Evolutionary conservation across 2,888 invertebrate species (phyloP), one percentile per base, ranked within the genome.

Genomic region (Ctena decussata): DNA sequence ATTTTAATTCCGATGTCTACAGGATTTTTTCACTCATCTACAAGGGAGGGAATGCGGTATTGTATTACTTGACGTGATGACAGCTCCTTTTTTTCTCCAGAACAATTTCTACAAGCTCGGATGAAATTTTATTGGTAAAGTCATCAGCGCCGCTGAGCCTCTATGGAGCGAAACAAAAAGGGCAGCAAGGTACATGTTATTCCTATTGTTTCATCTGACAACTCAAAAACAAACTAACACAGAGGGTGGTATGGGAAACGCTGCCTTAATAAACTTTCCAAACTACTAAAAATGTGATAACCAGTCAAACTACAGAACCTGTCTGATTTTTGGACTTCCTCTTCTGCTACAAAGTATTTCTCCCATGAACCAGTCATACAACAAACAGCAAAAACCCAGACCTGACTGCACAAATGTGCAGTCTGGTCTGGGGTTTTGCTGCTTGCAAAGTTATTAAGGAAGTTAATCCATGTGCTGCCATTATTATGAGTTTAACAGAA

Each of bases 161-260:
- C 65, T 35, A 65, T 65, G 65, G 65, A 65, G 65, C 65, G 65
- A 65, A 65, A 65, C 65, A 35, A 65, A 65, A 65, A 65, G 65
- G 65, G 35, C 65, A 65, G 21, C 15, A 35, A 65, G 65, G 11
- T 46, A 65, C 76, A 53, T 60, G 77, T 71, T 53, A 77, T 75
- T 53, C 53, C 65, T 69, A 75, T 82, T 76, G 71, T 53, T 65
- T 73, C 85, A 77, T 85, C 85, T 75, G 76, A 76, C 82, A 76
- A 44, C 82, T 65, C 77, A 76, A 87, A 87, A 84, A 85, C 82
- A 87, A 87, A 87, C 87, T 44, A 46, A 78, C 77, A 41, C 81
- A 72, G 78, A 74, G 46, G 82, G 87, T 80, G 84, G 80, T 80
- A 60, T 35, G 35, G 21, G 18, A 53, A 53, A 53, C 8, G n/a